Evolutionary conservation across 2,113 vertebrate genomes (phyloP).

Genomic region (Perca fluviatilis): DNA sequence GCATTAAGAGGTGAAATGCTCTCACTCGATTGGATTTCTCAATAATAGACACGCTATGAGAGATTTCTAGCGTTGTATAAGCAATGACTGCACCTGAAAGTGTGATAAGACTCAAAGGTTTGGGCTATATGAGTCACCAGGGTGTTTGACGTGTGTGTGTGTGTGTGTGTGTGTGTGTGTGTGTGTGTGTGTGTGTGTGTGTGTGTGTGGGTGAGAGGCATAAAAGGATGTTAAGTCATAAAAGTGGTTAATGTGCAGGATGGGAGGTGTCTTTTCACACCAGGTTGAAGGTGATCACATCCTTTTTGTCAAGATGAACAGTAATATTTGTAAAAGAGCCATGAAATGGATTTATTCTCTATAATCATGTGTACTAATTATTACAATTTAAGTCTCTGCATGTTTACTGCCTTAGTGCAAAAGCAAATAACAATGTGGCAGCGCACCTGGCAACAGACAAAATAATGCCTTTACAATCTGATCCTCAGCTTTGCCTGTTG

Average conservation of each 20-base stretch:
- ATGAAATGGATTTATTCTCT: constrained; percentile 7
- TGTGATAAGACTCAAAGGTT: constrained; percentile 18
- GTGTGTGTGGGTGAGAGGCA: neutral
- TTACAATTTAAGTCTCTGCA: neutral
- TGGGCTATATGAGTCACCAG: constrained; percentile 2
- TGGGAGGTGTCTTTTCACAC: constrained; percentile 63
- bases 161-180: neutral
- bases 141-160: constrained; percentile 2
- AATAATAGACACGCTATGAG: neutral
- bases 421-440: constrained; percentile 44
- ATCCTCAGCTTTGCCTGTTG: constrained; percentile 30
- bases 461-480: constrained; percentile 43
- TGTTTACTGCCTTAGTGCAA: constrained; percentile 22
- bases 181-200: constrained; percentile 15
- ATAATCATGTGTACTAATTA: neutral
- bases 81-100: constrained; percentile 20
- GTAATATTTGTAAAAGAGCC: neutral
- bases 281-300: constrained; percentile 28
- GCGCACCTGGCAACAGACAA: constrained; percentile 18
- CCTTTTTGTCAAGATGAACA: constrained; percentile 13
- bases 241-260: constrained; percentile 62
- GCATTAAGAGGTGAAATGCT: neutral
- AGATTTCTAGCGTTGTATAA: neutral
- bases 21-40: neutral
- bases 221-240: constrained; percentile 31